Evolutionary conservation across 2,888 invertebrate genomes (phyloP), one percentile per base, ranked within the genome.

Genomic region (Syrista parreyssii): DNA sequence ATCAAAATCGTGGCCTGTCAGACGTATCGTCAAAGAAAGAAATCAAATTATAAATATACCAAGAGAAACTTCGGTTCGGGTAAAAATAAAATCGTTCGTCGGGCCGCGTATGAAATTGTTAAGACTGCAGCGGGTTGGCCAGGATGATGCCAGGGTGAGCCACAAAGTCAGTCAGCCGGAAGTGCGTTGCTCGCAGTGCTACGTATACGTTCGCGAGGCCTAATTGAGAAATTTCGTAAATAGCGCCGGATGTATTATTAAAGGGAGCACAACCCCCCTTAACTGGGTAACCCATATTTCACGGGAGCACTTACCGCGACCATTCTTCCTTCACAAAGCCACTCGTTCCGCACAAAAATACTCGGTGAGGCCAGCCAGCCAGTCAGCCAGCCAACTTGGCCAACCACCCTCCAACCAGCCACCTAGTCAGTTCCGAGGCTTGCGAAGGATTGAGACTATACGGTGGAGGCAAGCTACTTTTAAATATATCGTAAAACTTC

Each of bases 211-310:
- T 23, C 55, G 55, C 55, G 23, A 55, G 55, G 23, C 23, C 68
- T 76, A 74, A 78, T 76, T 76, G 76, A 76, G 36, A 74, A 68
- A 74, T 68, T 68, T 40, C 32, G 76, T n/a, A 68, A 78, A 73
- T 75, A 33, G 36, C 36, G 35, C n/a, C 68, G 85, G 83, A 87
- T 87, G 88, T 88, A 89, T 90, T 88, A 88, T 90, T 89, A 88
- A 88, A 88, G 82, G 86, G 83, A 82, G 76, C 34, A 77, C 82
- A 82, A 84, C 82, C 83, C 85, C 85, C 87, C 88, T 89, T 88
- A 89, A 89, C 89, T 90, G 80, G 86, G 86, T 90, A 90, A 90
- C 90, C 90, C 88, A 90, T 90, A 90, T 90, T 90, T 90, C 90
- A 89, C 86, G 82, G 87, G 86, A 87, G 86, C 89, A 89, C 88